A percentile compares a stretch with the other conserved stretches of the same genome.
These are phyloP conservation scores for Silurus meridionalis DNA, from an alignment of 2,113 vertebrate species.

Conservation along the genomic window DNA sequence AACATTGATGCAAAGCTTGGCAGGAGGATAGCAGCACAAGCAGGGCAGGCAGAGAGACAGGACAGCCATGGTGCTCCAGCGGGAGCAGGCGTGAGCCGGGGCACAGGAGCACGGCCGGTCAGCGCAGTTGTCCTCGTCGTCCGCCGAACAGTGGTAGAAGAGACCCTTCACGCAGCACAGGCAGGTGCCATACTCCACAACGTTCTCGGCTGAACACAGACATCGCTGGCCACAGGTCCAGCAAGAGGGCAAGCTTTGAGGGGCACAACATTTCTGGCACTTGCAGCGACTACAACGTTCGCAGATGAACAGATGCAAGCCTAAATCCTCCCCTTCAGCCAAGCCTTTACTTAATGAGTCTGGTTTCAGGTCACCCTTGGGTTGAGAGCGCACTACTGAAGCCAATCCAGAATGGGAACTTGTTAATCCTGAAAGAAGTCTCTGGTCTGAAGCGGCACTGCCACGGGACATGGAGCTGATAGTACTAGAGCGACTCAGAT, in stretches of 20 bases:
- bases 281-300: constrained; percentile 92
- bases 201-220: constrained; percentile 88
- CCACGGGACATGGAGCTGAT: constrained; percentile 91
- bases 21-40: constrained; percentile 97
- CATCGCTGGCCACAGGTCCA: constrained; percentile 94
- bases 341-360: constrained; percentile 77
- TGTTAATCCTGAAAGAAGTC: constrained; percentile 83
- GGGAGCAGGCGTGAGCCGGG: constrained; percentile 81
- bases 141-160: constrained; percentile 98
- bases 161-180: constrained; percentile 93
- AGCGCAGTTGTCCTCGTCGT: constrained; percentile 95
- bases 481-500: constrained; percentile 92
- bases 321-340: constrained; percentile 62
- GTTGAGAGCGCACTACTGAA: constrained; percentile 81
- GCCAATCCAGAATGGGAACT: constrained; percentile 82
- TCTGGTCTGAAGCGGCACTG: constrained; percentile 91
- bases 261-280: constrained; percentile 84
- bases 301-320: constrained; percentile 85
- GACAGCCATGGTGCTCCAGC: constrained; percentile 89
- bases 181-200: constrained; percentile 91
- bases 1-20: constrained; percentile 89
- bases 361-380: constrained; percentile 80
- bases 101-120: constrained; percentile 93
- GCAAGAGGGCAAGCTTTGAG: constrained; percentile 87
- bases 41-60: constrained; percentile 92